A percentile compares a stretch with the other conserved stretches of the same genome.
phyloP scores from a whole-genome alignment of 30 jellyfish, hydroid and myxozoan species.

The Sanderia malayensis region DNA sequence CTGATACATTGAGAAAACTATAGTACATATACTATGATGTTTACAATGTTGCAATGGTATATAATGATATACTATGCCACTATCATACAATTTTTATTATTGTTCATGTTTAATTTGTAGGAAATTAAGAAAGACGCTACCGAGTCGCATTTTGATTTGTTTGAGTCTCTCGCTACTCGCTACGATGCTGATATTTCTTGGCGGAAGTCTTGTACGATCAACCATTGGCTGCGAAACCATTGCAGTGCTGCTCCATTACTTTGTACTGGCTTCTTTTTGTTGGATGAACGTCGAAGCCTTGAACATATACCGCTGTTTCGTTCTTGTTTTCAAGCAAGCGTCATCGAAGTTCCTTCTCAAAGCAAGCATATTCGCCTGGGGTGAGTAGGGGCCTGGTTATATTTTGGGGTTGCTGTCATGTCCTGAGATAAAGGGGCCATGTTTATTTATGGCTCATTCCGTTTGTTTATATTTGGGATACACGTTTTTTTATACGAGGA shows the following conservation, averaged over 20 bases:
- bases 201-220: neutral
- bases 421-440: too few species aligned
- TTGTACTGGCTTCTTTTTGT: conserved; percentile 35
- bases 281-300: conserved; percentile 57
- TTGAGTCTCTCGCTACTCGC: conserved; percentile 24
- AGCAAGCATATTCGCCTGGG: conserved; percentile 42
- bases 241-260: conserved; percentile 26
- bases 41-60: too few species aligned
- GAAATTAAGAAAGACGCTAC: conserved; percentile 20
- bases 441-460: neutral
- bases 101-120: conserved; percentile 6
- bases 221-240: conserved; percentile 3
- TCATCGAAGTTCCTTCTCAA: conserved; percentile 20
- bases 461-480: too few species aligned
- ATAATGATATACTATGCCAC: too few species aligned
- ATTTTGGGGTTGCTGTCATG: too few species aligned
- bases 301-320: conserved; percentile 18
- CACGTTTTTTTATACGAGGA: too few species aligned
- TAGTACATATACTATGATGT: too few species aligned
- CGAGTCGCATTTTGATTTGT: conserved; percentile 10
- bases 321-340: conserved; percentile 8
- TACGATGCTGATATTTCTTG: conserved; percentile 6
- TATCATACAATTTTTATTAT: too few species aligned
- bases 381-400: conserved; percentile 22
- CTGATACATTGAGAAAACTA: too few species aligned